These are phyloP conservation scores for Zaprionus kolodkinae DNA, from an alignment of 1,140 invertebrate genomes.

Conservation along the genomic window DNA sequence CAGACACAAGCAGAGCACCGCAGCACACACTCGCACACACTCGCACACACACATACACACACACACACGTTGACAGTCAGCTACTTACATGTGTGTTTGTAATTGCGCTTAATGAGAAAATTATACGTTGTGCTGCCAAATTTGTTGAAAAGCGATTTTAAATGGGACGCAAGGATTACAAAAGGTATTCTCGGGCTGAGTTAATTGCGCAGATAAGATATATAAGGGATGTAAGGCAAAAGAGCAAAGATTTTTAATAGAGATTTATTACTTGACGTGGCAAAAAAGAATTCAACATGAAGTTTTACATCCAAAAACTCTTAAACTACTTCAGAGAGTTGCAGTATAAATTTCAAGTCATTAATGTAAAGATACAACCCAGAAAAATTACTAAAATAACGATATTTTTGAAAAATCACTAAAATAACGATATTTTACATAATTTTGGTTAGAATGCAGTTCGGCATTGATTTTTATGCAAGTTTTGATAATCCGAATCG, in stretches of 20 bases:
- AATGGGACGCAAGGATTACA: background rate
- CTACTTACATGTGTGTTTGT: conserved; percentile 48
- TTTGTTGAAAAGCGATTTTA: conserved; percentile 47
- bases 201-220: background rate
- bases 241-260: background rate
- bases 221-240: background rate
- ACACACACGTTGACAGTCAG: background rate
- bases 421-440: too few species aligned
- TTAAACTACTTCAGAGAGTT: too few species aligned
- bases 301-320: too few species aligned
- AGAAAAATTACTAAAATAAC: too few species aligned
- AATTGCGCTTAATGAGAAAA: conserved; percentile 76
- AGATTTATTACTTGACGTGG: background rate
- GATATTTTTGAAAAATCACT: too few species aligned
- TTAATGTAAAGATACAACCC: too few species aligned
- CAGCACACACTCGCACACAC: conserved; percentile 15
- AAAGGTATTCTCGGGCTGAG: background rate
- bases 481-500: too few species aligned
- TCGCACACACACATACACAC: conserved; percentile 12
- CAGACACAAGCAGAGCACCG: conserved; percentile 45
- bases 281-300: too few species aligned
- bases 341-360: too few species aligned
- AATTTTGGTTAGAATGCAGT: too few species aligned
- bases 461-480: too few species aligned
- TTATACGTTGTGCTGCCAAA: conserved; percentile 63